Conservation (phyloP, 1,140 invertebrate genomes). For the Fopius arisanus region DNA sequence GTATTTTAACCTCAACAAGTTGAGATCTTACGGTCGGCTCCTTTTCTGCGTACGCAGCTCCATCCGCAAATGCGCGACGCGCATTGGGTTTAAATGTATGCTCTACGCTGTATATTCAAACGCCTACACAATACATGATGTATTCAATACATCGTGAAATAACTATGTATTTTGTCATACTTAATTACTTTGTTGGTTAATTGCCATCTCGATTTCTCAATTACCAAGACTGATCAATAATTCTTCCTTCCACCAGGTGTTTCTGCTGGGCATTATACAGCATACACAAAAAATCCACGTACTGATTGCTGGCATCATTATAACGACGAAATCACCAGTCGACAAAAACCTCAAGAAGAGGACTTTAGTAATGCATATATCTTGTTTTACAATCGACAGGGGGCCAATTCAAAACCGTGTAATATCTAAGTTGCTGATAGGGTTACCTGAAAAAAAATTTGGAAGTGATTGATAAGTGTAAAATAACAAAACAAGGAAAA, state of each 20-base stretch:
- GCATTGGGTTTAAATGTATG: too few species aligned
- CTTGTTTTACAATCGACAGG: slow-evolving; percentile 74
- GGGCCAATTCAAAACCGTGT: slow-evolving; percentile 61
- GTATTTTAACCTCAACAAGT: too few species aligned
- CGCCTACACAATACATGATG: too few species aligned
- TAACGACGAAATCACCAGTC: slow-evolving; percentile 72
- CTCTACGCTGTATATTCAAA: too few species aligned
- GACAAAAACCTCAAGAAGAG: slow-evolving; percentile 69
- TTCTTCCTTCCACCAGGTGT: slow-evolving; percentile 63
- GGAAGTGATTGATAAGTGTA: too few species aligned
- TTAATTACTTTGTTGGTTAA: too few species aligned
- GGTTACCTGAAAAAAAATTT: neutral
- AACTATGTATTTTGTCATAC: too few species aligned
- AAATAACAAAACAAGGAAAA: neutral
- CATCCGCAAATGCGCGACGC: too few species aligned
- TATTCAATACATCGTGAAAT: too few species aligned
- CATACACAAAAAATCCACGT: slow-evolving; percentile 72
- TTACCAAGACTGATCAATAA: neutral
- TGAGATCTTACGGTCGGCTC: too few species aligned
- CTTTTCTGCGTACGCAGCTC: too few species aligned
- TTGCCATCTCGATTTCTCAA: too few species aligned
- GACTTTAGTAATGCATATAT: slow-evolving; percentile 76
- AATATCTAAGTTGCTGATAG: slow-evolving; percentile 51
- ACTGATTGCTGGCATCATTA: slow-evolving; percentile 74
- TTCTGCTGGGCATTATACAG: slow-evolving; percentile 76